Conservation (phyloP, 2,113 vertebrate genomes). For the Sylvilagus bachmani region DNA sequence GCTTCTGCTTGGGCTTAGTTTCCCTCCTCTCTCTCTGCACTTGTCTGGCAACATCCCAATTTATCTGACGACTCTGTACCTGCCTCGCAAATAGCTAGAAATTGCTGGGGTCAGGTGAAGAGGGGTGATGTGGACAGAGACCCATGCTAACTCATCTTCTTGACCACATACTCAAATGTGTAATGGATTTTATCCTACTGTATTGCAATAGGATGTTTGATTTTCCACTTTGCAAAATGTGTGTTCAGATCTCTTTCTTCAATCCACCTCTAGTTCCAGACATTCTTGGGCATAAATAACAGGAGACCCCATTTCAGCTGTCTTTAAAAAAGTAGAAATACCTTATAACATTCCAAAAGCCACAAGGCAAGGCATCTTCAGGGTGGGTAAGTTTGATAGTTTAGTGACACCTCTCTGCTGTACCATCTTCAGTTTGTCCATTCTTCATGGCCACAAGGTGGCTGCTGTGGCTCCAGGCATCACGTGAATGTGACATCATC, state of each 20-base stretch:
- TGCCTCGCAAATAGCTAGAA: neutral
- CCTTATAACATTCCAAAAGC: neutral
- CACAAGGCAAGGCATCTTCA: neutral
- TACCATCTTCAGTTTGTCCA: neutral
- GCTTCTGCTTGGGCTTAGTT: neutral
- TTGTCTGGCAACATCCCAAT: neutral
- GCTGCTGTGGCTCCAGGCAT: neutral
- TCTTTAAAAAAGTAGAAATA: neutral
- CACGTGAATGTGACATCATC: neutral
- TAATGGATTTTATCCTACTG: neutral
- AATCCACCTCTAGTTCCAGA: neutral
- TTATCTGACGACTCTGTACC: neutral
- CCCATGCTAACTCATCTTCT: neutral
- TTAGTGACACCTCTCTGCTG: neutral
- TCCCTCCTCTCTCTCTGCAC: neutral
- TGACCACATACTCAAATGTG: neutral
- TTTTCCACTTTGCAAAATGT: neutral
- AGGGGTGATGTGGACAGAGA: neutral
- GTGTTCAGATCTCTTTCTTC: neutral
- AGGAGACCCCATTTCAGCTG: neutral
- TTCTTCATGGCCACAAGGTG: neutral
- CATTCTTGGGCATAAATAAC: neutral
- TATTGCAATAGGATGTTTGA: neutral
- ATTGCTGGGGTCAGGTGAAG: neutral
- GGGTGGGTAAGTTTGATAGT: neutral